A percentile compares a stretch with the other conserved stretches of the same genome.
Evolutionary conservation across 2,113 vertebrate species (phyloP).

Genomic region (Progne subis): DNA sequence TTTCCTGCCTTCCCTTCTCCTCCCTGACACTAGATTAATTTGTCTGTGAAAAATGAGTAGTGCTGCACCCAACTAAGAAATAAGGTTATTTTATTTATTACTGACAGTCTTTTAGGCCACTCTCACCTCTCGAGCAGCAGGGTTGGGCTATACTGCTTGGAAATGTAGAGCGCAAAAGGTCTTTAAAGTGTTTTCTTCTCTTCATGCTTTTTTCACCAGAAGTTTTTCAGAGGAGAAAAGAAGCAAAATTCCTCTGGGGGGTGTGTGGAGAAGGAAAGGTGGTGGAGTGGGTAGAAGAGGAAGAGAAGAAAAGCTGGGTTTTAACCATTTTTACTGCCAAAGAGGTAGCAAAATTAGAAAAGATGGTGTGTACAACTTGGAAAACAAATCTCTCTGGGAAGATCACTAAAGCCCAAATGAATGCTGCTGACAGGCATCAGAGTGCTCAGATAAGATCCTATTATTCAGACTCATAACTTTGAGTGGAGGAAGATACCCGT

Average conservation of each 20-base stretch:
- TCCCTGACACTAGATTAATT: background rate
- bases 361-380: background rate
- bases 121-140: background rate
- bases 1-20: background rate
- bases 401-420: slow-evolving; percentile 38
- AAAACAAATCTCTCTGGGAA: slow-evolving; percentile 44
- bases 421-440: slow-evolving; percentile 35
- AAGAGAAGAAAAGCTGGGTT: background rate
- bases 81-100: background rate
- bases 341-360: background rate
- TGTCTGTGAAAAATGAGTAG: background rate
- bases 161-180: background rate
- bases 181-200: background rate
- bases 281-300: background rate
- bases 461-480: slow-evolving; percentile 54
- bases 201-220: background rate
- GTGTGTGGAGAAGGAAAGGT: background rate
- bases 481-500: slow-evolving; percentile 45
- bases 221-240: background rate
- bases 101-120: background rate
- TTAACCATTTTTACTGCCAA: background rate
- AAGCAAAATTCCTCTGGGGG: background rate
- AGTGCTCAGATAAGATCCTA: slow-evolving; percentile 39
- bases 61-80: background rate
- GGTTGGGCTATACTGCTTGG: background rate